Conservation (phyloP, 2,888 invertebrate species). For the Hemicrepidius hirtus region DNA sequence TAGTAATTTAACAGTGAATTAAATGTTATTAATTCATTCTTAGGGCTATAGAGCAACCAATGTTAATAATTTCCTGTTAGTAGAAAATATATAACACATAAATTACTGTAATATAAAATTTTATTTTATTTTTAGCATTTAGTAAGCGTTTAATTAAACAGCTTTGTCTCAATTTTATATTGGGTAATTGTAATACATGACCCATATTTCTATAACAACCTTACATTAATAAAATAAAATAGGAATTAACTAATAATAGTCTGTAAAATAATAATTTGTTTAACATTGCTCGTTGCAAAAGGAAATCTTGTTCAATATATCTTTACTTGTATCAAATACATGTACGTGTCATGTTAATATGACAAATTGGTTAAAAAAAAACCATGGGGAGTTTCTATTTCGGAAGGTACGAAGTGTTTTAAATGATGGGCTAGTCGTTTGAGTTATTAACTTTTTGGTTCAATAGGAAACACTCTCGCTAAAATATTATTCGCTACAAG, state of each 20-base stretch:
- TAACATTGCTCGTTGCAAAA: conserved; percentile 11
- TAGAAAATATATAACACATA: background rate
- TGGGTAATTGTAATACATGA: conserved; percentile 1
- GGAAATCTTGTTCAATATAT: conserved; percentile 41
- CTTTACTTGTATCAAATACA: conserved; percentile 64
- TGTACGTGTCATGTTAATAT: conserved; percentile 51
- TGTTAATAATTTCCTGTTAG: conserved; percentile 23
- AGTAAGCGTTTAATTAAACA: conserved; percentile 2
- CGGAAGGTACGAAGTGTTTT: conserved; percentile 5
- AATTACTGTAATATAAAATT: conserved; percentile 1
- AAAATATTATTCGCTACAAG: background rate
- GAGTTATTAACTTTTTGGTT: background rate
- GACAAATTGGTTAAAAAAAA: conserved; percentile 54
- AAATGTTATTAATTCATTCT: conserved; percentile 19
- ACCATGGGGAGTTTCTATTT: conserved; percentile 11
- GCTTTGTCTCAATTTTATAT: background rate
- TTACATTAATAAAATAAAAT: conserved; percentile 7
- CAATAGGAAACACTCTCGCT: conserved; percentile 5
- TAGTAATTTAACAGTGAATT: conserved; percentile 13
- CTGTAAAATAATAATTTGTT: conserved; percentile 11
- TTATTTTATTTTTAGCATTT: background rate
- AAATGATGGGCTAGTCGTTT: conserved; percentile 11
- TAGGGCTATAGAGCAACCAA: conserved; percentile 12
- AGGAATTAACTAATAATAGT: conserved; percentile 9
- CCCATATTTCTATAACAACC: background rate